Evolutionary conservation across 2,888 invertebrate genomes (phyloP), one percentile per base, ranked within the genome.

Genomic region (Pachydiplax longipennis): DNA sequence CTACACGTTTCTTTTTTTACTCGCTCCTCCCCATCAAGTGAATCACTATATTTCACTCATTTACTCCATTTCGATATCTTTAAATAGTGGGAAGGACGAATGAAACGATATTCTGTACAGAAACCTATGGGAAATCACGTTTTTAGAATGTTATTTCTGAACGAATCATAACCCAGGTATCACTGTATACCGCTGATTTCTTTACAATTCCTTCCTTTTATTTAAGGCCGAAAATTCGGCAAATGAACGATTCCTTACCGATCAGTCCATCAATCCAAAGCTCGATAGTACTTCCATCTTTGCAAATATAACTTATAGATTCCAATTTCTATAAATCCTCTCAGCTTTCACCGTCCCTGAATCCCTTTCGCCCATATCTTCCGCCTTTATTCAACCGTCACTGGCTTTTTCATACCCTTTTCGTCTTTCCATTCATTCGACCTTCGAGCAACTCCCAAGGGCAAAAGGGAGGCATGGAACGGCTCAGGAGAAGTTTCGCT

Each of bases 391-490:
- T 82, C 31, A 13, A 13, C 58, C 35, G 31, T 25, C 25, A 12
- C 58, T 5, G 53, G 18, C 18, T 18, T 18, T 53, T 53, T 18
- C 48, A 48, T 13, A 48, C 53, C 53, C 18, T 40, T 53, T 15
- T 15, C 10, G 44, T 6, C 10, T 0, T 44, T 8, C 44, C 10
- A 44, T 44, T 53, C 82, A 48, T 48, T 31, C 65, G 65, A 87
- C 87, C 87, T 87, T 87, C 87, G 22, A 35, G 40, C 18, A 65
- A 37, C 37, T 65, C 87, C n/a, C 87, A 65, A 65, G 87, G 87
- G 87, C 61, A 65, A 87, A 37, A 10, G 61, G 13, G 2, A n/a
- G 61, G 31, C 2, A 31, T 18, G 83, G 10, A 37, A 10, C 31
- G 35, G 13, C 58, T 18, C 31, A n/a, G 81, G 25, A 10, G 61